A percentile compares a stretch with the other conserved stretches of the same genome.
phyloP scores from a whole-genome alignment of 1,140 invertebrate genomes.

The Pseudomyrmex concolor region DNA sequence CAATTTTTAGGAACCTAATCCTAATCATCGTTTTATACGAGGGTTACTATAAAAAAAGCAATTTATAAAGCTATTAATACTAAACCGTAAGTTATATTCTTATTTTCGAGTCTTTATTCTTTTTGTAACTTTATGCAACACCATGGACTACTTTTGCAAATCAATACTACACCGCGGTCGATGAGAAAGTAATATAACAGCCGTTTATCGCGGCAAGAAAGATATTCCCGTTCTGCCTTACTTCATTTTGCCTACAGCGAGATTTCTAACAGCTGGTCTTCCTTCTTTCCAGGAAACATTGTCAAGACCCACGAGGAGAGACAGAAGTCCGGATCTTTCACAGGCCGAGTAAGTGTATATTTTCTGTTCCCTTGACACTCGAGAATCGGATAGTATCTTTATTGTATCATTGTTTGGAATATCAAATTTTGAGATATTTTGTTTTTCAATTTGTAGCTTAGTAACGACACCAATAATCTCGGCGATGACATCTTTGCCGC shows the following conservation, averaged over 20 bases:
- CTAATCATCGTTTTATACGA: too few relatives aligned
- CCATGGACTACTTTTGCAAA: constrained; percentile 27
- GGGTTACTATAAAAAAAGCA: too few relatives aligned
- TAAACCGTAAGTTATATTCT: constrained; percentile 13
- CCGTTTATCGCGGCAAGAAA: constrained; percentile 23
- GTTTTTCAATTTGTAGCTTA: constrained; percentile 53
- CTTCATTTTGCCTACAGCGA: constrained; percentile 47
- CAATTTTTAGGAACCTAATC: too few relatives aligned
- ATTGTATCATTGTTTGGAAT: background rate
- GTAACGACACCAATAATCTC: constrained; percentile 72
- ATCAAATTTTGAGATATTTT: background rate
- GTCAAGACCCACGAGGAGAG: constrained; percentile 72
- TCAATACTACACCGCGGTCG: constrained; percentile 17
- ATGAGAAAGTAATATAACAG: constrained; percentile 19
- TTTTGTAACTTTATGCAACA: background rate
- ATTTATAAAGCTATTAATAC: too few relatives aligned
- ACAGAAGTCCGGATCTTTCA: constrained; percentile 76
- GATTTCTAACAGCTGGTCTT: constrained; percentile 15
- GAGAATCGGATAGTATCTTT: too few relatives aligned
- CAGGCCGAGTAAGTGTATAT: constrained; percentile 77
- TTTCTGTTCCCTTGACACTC: constrained; percentile 1
- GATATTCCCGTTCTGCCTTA: constrained; percentile 20
- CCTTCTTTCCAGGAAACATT: constrained; percentile 64
- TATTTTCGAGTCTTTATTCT: background rate
- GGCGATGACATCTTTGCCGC: constrained; percentile 76